These are phyloP conservation scores for Pomacea maculata DNA, from an alignment of 1,140 invertebrate genomes.

Conservation along the genomic window DNA sequence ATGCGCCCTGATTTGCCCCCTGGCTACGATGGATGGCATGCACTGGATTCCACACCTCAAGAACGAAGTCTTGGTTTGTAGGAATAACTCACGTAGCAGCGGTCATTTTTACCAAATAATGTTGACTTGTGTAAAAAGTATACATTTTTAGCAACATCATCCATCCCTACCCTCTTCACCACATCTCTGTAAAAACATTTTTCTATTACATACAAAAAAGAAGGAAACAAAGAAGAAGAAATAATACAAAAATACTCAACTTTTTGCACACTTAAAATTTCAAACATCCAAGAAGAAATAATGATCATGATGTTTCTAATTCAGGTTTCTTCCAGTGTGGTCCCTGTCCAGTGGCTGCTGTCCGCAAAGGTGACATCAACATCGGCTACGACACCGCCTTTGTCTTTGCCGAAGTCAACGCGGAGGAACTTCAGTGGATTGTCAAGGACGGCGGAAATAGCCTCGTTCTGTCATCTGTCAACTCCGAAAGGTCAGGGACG, in stretches of 20 bases:
- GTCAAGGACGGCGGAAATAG: neutral
- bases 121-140: too few species aligned
- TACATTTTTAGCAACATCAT: too few species aligned
- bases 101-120: too few species aligned
- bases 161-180: too few species aligned
- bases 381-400: slow-evolving; percentile 83
- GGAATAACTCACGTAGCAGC: neutral
- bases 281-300: too few species aligned
- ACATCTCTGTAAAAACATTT: too few species aligned
- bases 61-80: slow-evolving; percentile 71
- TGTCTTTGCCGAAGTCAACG: slow-evolving; percentile 83
- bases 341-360: slow-evolving; percentile 76
- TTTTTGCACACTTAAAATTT: too few species aligned
- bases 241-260: too few species aligned
- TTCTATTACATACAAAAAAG: too few species aligned
- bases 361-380: slow-evolving; percentile 82
- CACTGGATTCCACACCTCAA: slow-evolving; percentile 90
- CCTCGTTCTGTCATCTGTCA: neutral
- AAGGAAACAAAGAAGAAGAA: too few species aligned
- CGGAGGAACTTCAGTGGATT: slow-evolving; percentile 74
- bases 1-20: slow-evolving; percentile 68
- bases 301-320: neutral
- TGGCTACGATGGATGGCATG: slow-evolving; percentile 88
- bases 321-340: slow-evolving; percentile 79
- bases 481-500: neutral